Percentiles rank a stretch among this genome's conserved stretches.
Evolutionary conservation across 2,888 invertebrate species (phyloP).

Genomic region (Pediacus dermestoides): DNA sequence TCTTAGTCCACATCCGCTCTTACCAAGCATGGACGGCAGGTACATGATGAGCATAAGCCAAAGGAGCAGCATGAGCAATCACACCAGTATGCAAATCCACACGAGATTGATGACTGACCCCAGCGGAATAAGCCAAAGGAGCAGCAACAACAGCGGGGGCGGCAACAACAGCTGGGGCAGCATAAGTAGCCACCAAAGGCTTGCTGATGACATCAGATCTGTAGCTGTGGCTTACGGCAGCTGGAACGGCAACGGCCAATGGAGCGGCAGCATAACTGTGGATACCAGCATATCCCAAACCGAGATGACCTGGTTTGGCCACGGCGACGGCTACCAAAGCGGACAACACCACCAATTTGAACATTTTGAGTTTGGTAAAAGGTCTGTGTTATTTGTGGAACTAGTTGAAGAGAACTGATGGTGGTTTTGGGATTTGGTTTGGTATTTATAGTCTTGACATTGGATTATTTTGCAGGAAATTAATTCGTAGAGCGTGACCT

Average conservation of each 20-base stretch:
- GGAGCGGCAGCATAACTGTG: no score
- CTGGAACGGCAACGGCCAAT: slow-evolving; percentile 12
- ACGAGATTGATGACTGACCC: no score
- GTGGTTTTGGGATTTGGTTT: neutral
- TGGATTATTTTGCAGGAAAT: no score
- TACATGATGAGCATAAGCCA: slow-evolving; percentile 6
- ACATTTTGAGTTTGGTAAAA: slow-evolving; percentile 13
- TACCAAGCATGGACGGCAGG: slow-evolving; percentile 6
- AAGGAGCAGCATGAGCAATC: slow-evolving; percentile 8
- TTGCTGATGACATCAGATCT: slow-evolving; percentile 24
- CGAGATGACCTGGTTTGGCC: slow-evolving; percentile 51
- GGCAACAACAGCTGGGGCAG: neutral
- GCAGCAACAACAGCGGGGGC: slow-evolving; percentile 1
- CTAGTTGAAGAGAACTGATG: slow-evolving; percentile 1
- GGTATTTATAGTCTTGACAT: neutral
- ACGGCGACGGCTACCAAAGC: slow-evolving; percentile 55
- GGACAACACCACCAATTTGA: slow-evolving; percentile 23
- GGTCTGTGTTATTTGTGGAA: slow-evolving; percentile 9
- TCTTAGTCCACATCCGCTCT: neutral
- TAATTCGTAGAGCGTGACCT: no score
- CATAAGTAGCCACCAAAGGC: slow-evolving; percentile 15
- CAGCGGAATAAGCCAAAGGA: neutral
- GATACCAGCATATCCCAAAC: no score
- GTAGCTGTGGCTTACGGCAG: slow-evolving; percentile 19
- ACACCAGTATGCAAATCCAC: slow-evolving; percentile 1